Evolutionary conservation across 2,888 invertebrate genomes (phyloP).

Genomic region (Cantharis nigra): DNA sequence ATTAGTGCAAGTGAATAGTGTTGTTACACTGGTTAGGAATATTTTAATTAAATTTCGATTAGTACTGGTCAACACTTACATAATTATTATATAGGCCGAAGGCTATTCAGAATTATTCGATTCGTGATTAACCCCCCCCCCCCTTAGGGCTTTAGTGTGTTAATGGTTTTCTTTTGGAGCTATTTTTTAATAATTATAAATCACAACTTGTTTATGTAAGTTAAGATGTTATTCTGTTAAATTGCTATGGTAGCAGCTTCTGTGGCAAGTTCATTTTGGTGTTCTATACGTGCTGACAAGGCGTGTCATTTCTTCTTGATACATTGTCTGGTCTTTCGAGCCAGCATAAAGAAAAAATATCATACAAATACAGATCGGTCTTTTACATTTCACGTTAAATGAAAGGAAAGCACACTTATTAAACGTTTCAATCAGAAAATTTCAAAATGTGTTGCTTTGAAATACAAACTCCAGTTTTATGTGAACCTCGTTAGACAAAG

Average conservation of each 20-base stretch:
- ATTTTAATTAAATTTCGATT: too few relatives aligned
- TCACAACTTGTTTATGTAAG: background rate
- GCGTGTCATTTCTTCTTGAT: constrained; percentile 28
- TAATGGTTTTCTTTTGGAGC: too few relatives aligned
- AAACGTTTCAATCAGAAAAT: background rate
- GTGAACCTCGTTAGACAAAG: background rate
- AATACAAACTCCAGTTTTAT: background rate
- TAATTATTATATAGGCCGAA: too few relatives aligned
- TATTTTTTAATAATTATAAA: background rate
- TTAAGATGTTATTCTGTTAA: constrained; percentile 8
- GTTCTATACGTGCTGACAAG: constrained; percentile 20
- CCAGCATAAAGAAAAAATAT: constrained; percentile 6
- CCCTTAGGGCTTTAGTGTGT: too few relatives aligned
- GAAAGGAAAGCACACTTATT: background rate
- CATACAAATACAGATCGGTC: background rate
- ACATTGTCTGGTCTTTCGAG: constrained; percentile 24
- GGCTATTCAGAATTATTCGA: too few relatives aligned
- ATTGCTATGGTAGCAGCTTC: constrained; percentile 17
- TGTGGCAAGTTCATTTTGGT: constrained; percentile 17
- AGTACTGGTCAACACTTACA: too few relatives aligned
- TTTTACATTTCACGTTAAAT: background rate
- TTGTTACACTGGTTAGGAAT: too few relatives aligned
- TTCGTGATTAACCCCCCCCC: too few relatives aligned
- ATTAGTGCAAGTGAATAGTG: too few relatives aligned
- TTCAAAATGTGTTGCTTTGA: background rate